These are phyloP conservation scores for Ecliptopera silaceata DNA, from an alignment of 2,888 invertebrate species.

Conservation along the genomic window DNA sequence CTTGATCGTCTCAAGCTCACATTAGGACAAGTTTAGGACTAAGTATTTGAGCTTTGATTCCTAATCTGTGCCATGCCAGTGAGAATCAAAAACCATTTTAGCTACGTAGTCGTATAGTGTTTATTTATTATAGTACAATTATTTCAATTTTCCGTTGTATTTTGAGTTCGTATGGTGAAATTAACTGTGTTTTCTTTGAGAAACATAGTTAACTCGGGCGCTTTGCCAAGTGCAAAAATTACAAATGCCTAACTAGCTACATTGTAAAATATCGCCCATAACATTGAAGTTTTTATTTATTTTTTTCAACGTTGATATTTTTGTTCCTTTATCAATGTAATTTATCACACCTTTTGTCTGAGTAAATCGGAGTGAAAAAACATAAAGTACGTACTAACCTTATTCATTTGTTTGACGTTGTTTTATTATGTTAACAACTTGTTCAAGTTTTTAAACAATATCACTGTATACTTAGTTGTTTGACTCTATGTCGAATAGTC, in stretches of 20 bases:
- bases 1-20: too few relatives aligned
- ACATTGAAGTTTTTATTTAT: slow-evolving; percentile 43
- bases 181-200: slow-evolving; percentile 51
- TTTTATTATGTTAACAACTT: not conserved
- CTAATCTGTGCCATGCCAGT: too few relatives aligned
- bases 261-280: slow-evolving; percentile 49
- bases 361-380: not conserved
- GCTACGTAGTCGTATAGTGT: too few relatives aligned
- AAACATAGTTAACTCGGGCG: slow-evolving; percentile 58
- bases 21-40: too few relatives aligned
- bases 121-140: too few relatives aligned
- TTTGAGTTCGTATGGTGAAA: slow-evolving; percentile 38
- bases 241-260: slow-evolving; percentile 42
- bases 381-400: too few relatives aligned
- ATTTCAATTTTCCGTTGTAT: not conserved
- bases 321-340: slow-evolving; percentile 25
- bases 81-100: too few relatives aligned
- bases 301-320: slow-evolving; percentile 32
- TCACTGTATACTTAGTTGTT: too few relatives aligned
- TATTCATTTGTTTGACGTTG: not conserved
- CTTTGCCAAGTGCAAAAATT: slow-evolving; percentile 56
- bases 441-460: not conserved
- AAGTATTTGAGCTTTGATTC: too few relatives aligned
- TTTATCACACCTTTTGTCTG: slow-evolving; percentile 1
- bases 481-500: too few relatives aligned